These are phyloP conservation scores for Agrochola lota DNA, from an alignment of 2,888 invertebrate genomes.

Conservation along the genomic window DNA sequence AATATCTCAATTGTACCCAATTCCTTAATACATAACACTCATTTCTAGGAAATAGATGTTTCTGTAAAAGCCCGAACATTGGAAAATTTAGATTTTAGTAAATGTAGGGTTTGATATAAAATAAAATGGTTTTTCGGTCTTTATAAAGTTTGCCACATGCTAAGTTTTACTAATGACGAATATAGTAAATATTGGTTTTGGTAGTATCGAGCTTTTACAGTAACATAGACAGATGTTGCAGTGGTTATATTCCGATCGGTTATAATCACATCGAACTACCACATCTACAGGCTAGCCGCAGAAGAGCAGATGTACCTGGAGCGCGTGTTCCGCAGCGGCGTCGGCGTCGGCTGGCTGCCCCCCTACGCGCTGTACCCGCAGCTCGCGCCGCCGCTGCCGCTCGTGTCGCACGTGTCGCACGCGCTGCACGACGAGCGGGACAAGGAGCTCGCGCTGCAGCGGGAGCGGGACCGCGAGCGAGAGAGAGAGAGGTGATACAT, in stretches of 20 bases:
- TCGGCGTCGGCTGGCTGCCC: conserved; percentile 89
- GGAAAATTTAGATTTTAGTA: background rate
- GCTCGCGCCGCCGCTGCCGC: conserved; percentile 84
- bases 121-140: background rate
- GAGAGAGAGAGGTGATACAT: conserved; percentile 76
- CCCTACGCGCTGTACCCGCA: conserved; percentile 89
- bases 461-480: conserved; percentile 88
- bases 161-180: background rate
- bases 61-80: background rate
- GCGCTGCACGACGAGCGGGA: conserved; percentile 88
- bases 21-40: background rate
- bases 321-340: conserved; percentile 91
- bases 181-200: background rate
- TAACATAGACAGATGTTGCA: background rate
- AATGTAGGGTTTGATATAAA: background rate
- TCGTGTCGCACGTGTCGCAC: conserved; percentile 82
- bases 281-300: conserved; percentile 84
- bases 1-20: background rate
- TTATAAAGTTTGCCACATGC: background rate
- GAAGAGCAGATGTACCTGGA: conserved; percentile 97
- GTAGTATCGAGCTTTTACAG: background rate
- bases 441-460: conserved; percentile 89
- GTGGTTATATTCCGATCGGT: background rate
- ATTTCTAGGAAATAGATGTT: background rate
- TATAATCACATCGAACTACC: background rate